phyloP scores from a whole-genome alignment of 2,888 invertebrate species.

The Panzeria rudis region DNA sequence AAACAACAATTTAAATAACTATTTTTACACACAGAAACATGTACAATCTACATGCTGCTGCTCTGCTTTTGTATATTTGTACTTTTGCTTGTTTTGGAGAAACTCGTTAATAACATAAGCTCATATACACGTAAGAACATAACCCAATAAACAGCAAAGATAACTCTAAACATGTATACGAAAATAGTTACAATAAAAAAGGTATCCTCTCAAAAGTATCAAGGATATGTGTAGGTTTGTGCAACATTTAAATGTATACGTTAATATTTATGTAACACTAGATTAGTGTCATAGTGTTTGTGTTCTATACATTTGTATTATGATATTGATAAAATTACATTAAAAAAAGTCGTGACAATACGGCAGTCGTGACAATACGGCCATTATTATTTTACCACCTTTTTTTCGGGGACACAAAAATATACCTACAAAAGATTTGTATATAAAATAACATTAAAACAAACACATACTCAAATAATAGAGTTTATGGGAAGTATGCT shows the following conservation, averaged over 20 bases:
- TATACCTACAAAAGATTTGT: slow-evolving; percentile 24
- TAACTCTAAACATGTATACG: slow-evolving; percentile 13
- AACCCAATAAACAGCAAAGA: slow-evolving; percentile 64
- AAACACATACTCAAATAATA: slow-evolving; percentile 28
- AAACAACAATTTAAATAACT: slow-evolving; percentile 51
- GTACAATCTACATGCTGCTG: background rate
- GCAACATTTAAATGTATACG: background rate
- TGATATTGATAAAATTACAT: slow-evolving; percentile 82
- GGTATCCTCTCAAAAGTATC: slow-evolving; percentile 79
- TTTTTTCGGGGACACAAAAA: slow-evolving; percentile 26
- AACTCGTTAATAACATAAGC: slow-evolving; percentile 64
- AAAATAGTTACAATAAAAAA: slow-evolving; percentile 77
- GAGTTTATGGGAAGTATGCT: slow-evolving; percentile 21
- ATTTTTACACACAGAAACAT: background rate
- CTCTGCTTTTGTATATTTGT: background rate
- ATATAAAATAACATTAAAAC: slow-evolving; percentile 5
- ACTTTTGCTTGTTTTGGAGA: background rate
- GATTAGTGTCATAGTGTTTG: slow-evolving; percentile 39
- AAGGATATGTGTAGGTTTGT: slow-evolving; percentile 20
- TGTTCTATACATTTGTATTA: slow-evolving; percentile 74
- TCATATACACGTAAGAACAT: slow-evolving; percentile 59
- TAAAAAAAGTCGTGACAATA: slow-evolving; percentile 82
- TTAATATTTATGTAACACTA: slow-evolving; percentile 14
- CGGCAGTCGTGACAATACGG: slow-evolving; percentile 82
- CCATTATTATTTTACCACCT: slow-evolving; percentile 74